A percentile compares a stretch with the other conserved stretches of the same genome.
Evolutionary conservation across 2,888 invertebrate genomes (phyloP).

Genomic region (Hofmannophila pseudospretella): DNA sequence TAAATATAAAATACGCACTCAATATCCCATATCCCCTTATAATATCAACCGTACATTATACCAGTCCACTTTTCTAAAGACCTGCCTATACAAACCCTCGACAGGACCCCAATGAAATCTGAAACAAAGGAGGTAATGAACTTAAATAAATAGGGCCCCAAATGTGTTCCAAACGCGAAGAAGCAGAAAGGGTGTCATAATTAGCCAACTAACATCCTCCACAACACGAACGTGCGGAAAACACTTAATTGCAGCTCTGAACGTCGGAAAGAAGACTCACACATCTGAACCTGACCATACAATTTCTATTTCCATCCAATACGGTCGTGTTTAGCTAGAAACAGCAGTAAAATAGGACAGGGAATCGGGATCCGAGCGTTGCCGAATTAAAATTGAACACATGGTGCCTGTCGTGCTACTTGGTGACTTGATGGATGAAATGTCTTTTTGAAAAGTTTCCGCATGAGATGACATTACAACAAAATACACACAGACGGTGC

Average conservation of each 20-base stretch:
- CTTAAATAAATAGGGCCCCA: constrained; percentile 7
- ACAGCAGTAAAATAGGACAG: constrained; percentile 6
- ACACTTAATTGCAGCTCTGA: constrained; percentile 45
- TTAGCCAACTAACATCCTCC: constrained; percentile 41
- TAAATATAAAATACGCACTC: no score
- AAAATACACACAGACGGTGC: no score
- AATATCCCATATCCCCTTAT: no score
- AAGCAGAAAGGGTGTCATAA: constrained; percentile 41
- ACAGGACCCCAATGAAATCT: neutral
- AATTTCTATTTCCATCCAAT: constrained; percentile 15
- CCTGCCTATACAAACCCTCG: neutral
- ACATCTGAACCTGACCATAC: constrained; percentile 7
- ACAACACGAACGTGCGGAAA: constrained; percentile 38
- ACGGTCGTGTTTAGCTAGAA: constrained; percentile 21
- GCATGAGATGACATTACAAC: neutral
- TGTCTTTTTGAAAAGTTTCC: constrained; percentile 17
- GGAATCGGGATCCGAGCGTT: constrained; percentile 19
- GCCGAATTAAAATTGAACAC: constrained; percentile 46
- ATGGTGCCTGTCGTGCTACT: constrained; percentile 34
- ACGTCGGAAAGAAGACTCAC: constrained; percentile 20
- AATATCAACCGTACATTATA: no score
- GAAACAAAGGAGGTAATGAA: constrained; percentile 6
- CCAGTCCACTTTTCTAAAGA: no score
- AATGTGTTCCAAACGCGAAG: constrained; percentile 21
- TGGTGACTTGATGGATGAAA: constrained; percentile 39